Conservation (phyloP, 2,888 invertebrate species). For the Xestia xanthographa region DNA sequence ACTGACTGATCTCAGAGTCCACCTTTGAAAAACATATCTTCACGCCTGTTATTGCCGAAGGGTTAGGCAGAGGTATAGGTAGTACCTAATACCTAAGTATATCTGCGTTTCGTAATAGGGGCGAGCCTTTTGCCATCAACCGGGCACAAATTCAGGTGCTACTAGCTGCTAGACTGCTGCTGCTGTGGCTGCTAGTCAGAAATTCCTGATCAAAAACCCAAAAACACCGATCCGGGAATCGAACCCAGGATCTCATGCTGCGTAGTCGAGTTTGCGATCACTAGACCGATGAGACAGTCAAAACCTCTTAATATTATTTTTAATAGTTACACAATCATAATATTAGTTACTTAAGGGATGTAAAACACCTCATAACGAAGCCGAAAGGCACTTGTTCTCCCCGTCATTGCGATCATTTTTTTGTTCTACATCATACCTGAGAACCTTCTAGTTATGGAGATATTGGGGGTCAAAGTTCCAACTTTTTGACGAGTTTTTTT, state of each 20-base stretch:
- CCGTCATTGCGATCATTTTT: too few relatives aligned
- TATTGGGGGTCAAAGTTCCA: too few relatives aligned
- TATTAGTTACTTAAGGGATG: too few relatives aligned
- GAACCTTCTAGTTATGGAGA: too few relatives aligned
- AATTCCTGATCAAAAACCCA: background rate
- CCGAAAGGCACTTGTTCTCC: too few relatives aligned
- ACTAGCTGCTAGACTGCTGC: too few relatives aligned
- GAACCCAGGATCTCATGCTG: background rate
- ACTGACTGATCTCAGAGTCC: background rate
- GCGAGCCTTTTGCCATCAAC: background rate
- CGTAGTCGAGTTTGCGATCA: too few relatives aligned
- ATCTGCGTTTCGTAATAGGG: background rate
- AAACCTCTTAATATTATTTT: background rate
- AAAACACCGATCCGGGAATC: background rate
- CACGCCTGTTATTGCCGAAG: background rate
- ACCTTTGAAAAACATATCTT: background rate
- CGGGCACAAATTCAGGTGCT: background rate
- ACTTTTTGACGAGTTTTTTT: too few relatives aligned
- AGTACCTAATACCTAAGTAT: background rate
- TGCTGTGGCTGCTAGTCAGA: background rate
- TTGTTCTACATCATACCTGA: too few relatives aligned
- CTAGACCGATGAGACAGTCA: too few relatives aligned
- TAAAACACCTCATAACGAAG: too few relatives aligned
- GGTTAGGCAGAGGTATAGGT: background rate
- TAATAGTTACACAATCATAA: too few relatives aligned